Evolutionary conservation across 1,140 invertebrate genomes (phyloP), one percentile per base, ranked within the genome.

Genomic region (Glossosoma conforme): DNA sequence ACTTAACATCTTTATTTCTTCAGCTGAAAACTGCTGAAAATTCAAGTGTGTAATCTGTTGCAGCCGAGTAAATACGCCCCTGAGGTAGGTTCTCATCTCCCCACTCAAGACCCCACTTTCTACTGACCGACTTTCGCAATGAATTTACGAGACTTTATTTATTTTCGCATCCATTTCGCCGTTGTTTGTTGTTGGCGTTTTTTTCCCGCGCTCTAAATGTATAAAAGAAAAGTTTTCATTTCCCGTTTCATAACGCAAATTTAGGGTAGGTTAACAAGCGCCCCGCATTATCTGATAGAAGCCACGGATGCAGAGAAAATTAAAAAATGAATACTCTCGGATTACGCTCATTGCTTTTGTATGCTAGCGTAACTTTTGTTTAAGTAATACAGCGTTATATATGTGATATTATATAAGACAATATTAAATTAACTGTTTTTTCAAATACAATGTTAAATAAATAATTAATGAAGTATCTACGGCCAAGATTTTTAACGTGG

Each of bases 211-310:
- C 32, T 22, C 32, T 13, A 9, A 24, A 11, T 25, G 42, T 32
- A 44, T 47, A 56, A 56, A 42, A 52, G 48, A 44, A 51, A 56
- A 56, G 43, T 56, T 56, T 56, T 56, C 52, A 56, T 52, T 56
- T 51, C 36, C 38, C 38, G 35, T 52, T 56, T 56, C 52, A 46
- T 32, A 56, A 50, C 54, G 25, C 43, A 35, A 50, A 50, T 43
- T 56, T 45, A 24, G 25, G 43, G 44, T 36, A 47, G 44, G 54
- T 56, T 56, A 56, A 56, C 54, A 56, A 47, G 48, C 43, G 32
- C 37, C 20, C 30, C 28, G 54, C 43, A 56, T 56, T 56, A 56
- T 56, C 54, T 52, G 54, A 56, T 56, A 56, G 52, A 56, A 47
- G 43, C 36, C 38, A 22, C 22, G 43, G 35, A 56, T 33, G 35